Evolutionary conservation across 2,113 vertebrate genomes (phyloP), one percentile per base, ranked within the genome.

Genomic region (Neomonachus schauinslandi): DNA sequence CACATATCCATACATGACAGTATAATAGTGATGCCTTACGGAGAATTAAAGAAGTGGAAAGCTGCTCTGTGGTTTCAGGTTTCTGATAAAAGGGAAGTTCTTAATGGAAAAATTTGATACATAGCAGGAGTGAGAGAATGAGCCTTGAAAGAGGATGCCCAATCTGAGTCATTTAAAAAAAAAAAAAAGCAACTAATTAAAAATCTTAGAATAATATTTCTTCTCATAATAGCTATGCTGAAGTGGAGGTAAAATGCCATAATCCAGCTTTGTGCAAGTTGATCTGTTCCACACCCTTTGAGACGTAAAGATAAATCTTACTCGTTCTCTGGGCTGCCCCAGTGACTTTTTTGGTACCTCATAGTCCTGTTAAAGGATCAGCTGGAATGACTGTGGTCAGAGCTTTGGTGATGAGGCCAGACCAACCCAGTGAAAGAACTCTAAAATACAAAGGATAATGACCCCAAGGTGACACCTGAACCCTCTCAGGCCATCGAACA

Each of bases 11-110:
- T 33, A 79, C 51, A 46, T 74, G 69, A 71, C 42, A 94, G n/a
- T 85, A 85, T 84, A 87, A 69, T 87, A 59, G 24, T 79, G 49
- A 97, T 95, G 74, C 92, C 89, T 93, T 74, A 51, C 55, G 69
- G 28, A 94, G 80, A 92, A 94, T 85, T 97, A 86, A 97, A 96
- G 63, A 94, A 76, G 49, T 84, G 33, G 79, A 82, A 84, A 86
- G 33, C 49, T 89, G 12, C 55, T 86, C 59, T 74, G 18, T 72
- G 49, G 79, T 97, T 96, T 92, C 91, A 84, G 86, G 11, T 94
- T 97, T 94, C 85, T 96, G 80, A 36, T 57, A 6, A 92, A 82
- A 93, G 19, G 55, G 10, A 36, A 93, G 39, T 53, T 71, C 67
- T 59, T 76, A 95, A 49, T 2, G 90, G 92, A 95, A 89, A 61